phyloP scores from a whole-genome alignment of 2,888 invertebrate genomes.

The Ypsolopha scabrella region DNA sequence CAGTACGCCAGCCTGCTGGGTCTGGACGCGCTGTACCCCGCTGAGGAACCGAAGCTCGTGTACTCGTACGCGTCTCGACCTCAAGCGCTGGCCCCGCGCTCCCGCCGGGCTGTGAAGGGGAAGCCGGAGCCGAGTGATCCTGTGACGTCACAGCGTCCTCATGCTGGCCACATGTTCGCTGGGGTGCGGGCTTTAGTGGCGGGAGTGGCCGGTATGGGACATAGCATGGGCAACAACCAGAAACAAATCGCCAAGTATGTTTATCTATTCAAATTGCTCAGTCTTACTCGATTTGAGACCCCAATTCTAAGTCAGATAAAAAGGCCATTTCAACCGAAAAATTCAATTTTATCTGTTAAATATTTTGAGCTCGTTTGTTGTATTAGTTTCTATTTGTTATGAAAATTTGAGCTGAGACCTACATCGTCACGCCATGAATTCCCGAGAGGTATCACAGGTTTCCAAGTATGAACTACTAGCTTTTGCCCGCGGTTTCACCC shows the following conservation, averaged over 20 bases:
- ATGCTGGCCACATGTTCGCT: conserved; percentile 15
- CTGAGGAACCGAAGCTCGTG: conserved; percentile 47
- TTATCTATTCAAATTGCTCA: too few species aligned
- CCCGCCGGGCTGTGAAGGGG: conserved; percentile 19
- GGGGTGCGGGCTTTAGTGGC: conserved; percentile 42
- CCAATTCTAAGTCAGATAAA: too few species aligned
- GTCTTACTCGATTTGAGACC: too few species aligned
- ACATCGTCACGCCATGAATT: too few species aligned
- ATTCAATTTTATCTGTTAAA: too few species aligned
- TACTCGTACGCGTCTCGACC: conserved; percentile 78
- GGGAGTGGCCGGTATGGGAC: conserved; percentile 36
- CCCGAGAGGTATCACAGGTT: too few species aligned
- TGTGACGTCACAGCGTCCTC: conserved; percentile 8
- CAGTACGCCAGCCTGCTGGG: conserved; percentile 76
- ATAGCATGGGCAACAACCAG: background rate
- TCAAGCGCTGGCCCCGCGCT: conserved; percentile 48
- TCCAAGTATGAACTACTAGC: too few species aligned
- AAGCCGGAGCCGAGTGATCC: conserved; percentile 5
- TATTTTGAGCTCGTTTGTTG: too few species aligned
- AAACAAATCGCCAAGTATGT: background rate
- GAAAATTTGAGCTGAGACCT: too few species aligned
- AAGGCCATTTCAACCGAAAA: too few species aligned
- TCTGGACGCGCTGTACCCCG: conserved; percentile 50
- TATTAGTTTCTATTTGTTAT: too few species aligned
- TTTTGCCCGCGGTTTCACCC: too few species aligned